These are phyloP conservation scores for Venustoraphidia nigricollis DNA, from an alignment of 2,888 invertebrate species.

Conservation along the genomic window DNA sequence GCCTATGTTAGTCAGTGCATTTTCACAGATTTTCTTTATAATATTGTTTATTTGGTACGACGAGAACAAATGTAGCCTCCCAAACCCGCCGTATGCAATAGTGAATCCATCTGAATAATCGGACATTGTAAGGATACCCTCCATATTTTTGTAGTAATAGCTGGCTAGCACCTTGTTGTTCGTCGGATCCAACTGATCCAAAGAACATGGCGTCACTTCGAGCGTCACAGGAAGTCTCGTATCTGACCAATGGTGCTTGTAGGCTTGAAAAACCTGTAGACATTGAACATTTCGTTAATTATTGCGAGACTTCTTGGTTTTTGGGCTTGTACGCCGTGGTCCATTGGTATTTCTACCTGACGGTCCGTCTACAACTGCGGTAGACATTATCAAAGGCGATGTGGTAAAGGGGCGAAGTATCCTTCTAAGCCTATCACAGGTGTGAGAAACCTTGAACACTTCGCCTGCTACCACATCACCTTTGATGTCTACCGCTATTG, in stretches of 20 bases:
- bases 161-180: conserved; percentile 68
- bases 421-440: no score
- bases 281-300: neutral
- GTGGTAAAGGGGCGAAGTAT: no score
- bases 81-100: conserved; percentile 81
- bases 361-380: no score
- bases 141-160: conserved; percentile 76
- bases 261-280: conserved; percentile 65
- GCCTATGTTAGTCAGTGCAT: conserved; percentile 65
- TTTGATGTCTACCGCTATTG: no score
- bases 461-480: no score
- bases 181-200: conserved; percentile 84
- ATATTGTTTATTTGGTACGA: conserved; percentile 52
- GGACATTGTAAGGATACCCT: conserved; percentile 62
- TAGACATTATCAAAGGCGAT: no score
- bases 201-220: conserved; percentile 81
- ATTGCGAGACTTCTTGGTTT: no score
- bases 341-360: no score
- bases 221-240: conserved; percentile 73
- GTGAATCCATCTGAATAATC: conserved; percentile 90
- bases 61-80: conserved; percentile 81
- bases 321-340: no score
- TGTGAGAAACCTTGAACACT: no score
- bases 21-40: conserved; percentile 71
- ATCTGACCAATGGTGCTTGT: conserved; percentile 96